Evolutionary conservation across 1,140 invertebrate genomes (phyloP).

Genomic region (Bombus superbus): DNA sequence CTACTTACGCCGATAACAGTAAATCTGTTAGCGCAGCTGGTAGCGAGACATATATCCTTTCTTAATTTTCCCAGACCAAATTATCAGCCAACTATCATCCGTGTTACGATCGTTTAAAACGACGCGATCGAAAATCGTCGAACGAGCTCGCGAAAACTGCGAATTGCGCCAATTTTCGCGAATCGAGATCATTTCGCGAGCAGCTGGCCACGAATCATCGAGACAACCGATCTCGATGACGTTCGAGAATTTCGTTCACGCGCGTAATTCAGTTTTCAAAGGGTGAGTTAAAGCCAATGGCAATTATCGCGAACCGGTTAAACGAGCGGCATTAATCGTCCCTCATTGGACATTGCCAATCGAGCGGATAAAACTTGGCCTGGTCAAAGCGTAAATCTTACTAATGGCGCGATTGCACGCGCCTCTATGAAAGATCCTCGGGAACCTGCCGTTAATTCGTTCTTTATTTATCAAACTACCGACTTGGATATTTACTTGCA

Average conservation of each 20-base stretch:
- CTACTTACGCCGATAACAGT: slow-evolving; percentile 1
- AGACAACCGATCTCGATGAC: not conserved
- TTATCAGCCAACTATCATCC: no score
- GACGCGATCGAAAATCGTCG: not conserved
- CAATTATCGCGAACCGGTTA: slow-evolving; percentile 43
- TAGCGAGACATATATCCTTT: not conserved
- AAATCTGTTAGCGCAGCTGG: slow-evolving; percentile 4
- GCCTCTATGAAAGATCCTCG: not conserved
- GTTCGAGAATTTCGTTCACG: slow-evolving; percentile 9
- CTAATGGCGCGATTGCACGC: slow-evolving; percentile 29
- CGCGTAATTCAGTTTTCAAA: slow-evolving; percentile 40
- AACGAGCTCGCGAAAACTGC: not conserved
- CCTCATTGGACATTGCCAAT: slow-evolving; percentile 51
- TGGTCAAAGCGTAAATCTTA: slow-evolving; percentile 51
- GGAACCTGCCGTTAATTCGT: slow-evolving; percentile 4
- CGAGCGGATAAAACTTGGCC: slow-evolving; percentile 52
- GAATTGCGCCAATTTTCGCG: not conserved
- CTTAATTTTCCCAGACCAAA: not conserved
- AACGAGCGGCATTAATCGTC: slow-evolving; percentile 51
- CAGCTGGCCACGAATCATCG: slow-evolving; percentile 11
- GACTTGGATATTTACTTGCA: no score
- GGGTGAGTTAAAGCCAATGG: slow-evolving; percentile 21
- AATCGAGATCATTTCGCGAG: not conserved
- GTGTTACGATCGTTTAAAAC: not conserved
- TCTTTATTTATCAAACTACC: not conserved